Percentiles rank a stretch among this genome's conserved stretches.
Evolutionary conservation across 2,113 vertebrate genomes (phyloP).

Genomic region (Gymnobelideus leadbeateri): DNA sequence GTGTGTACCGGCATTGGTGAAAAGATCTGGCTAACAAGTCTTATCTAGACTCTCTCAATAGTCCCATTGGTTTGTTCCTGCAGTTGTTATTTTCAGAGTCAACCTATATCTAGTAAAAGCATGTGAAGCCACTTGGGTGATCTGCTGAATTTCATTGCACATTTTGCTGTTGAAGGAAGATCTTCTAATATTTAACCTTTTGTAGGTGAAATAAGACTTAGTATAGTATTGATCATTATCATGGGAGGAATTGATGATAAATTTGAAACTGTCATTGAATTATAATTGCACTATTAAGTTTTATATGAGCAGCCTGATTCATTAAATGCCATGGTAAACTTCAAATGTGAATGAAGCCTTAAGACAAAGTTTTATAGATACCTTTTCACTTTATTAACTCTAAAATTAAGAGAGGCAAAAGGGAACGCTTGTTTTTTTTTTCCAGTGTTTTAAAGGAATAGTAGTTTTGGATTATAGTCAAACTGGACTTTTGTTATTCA

Average conservation of each 20-base stretch:
- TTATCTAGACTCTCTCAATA: neutral
- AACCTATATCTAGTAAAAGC: neutral
- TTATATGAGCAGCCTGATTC: constrained; percentile 42
- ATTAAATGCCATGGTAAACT: constrained; percentile 39
- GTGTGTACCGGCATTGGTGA: neutral
- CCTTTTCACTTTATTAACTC: neutral
- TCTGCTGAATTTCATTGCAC: neutral
- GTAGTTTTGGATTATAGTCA: neutral
- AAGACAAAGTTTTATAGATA: constrained; percentile 30
- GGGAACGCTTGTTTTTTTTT: neutral
- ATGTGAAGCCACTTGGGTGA: fast-evolving
- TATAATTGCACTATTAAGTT: constrained; percentile 20
- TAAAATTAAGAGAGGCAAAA: neutral
- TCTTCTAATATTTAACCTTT: neutral
- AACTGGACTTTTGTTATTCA: neutral
- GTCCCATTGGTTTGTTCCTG: neutral
- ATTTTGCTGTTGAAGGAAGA: neutral
- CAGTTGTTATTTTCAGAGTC: neutral
- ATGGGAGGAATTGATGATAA: constrained; percentile 28
- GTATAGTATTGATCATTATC: constrained; percentile 31
- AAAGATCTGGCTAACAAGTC: neutral
- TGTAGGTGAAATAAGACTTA: neutral
- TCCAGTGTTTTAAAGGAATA: neutral
- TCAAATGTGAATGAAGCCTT: neutral
- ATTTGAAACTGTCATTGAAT: constrained; percentile 49